Conservation (phyloP, 2,113 vertebrate genomes). For the Leptobrachium leishanense region DNA sequence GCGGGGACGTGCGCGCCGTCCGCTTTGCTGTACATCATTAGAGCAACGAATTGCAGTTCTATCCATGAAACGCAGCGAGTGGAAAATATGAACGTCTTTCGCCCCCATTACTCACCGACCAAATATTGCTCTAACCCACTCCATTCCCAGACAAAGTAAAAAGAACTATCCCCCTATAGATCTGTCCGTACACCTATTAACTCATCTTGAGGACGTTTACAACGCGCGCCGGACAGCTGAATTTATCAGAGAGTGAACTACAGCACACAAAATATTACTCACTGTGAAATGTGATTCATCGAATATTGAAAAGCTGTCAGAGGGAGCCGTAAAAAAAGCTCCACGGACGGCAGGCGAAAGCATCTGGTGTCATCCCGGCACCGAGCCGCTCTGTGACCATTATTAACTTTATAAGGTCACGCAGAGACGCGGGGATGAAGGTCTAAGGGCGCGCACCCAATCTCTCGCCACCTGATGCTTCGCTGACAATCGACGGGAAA, state of each 20-base stretch:
- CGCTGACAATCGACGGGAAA: no score
- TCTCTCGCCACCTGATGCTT: no score
- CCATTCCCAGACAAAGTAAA: background rate
- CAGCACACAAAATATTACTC: background rate
- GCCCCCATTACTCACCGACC: background rate
- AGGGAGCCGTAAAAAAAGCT: background rate
- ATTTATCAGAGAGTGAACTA: background rate
- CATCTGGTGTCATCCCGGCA: background rate
- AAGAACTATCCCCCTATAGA: background rate
- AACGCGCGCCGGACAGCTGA: background rate
- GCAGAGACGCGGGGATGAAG: no score
- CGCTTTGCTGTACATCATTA: background rate
- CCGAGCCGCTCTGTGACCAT: no score
- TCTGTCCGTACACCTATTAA: background rate
- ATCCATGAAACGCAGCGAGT: background rate
- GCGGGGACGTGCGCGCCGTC: no score
- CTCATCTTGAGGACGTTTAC: background rate
- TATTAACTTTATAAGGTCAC: no score
- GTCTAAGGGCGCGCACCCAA: no score
- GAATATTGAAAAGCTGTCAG: slow-evolving; percentile 15
- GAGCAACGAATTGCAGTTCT: background rate
- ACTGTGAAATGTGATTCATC: slow-evolving; percentile 15
- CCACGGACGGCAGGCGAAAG: background rate
- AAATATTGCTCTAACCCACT: background rate
- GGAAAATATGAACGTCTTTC: background rate